Conservation (phyloP, 2,113 vertebrate species). For the Dasyurus viverrinus region DNA sequence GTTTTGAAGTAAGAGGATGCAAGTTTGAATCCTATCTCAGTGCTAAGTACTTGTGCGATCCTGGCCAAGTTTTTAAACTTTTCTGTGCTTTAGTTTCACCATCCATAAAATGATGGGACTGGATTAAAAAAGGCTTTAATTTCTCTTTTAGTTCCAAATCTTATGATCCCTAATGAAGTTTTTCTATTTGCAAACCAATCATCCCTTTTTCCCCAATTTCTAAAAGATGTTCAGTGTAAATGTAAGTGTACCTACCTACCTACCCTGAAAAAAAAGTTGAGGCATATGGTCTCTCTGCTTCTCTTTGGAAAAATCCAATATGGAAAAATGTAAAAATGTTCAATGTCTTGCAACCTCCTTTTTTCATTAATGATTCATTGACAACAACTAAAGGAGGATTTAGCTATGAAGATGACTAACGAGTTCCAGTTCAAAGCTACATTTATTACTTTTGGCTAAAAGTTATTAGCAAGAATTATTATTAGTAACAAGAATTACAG, state of each 20-base stretch:
- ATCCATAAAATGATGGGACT: not conserved
- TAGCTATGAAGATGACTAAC: not conserved
- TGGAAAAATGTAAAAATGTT: not conserved
- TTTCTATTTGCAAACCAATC: not conserved
- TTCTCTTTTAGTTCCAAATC: not conserved
- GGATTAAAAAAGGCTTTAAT: not conserved
- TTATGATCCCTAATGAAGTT: not conserved
- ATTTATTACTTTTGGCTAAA: not conserved
- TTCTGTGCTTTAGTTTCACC: not conserved
- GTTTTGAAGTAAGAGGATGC: not conserved
- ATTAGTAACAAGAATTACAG: not conserved
- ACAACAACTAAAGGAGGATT: not conserved
- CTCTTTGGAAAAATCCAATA: slow-evolving; percentile 4
- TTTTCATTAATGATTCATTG: not conserved
- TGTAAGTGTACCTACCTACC: not conserved
- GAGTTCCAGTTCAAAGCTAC: not conserved
- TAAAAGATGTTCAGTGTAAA: not conserved
- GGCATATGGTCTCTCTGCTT: not conserved
- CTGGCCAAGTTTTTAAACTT: not conserved
- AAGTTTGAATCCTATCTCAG: not conserved
- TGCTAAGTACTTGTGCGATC: not conserved
- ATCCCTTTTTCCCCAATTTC: too few species aligned
- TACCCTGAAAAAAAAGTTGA: not conserved
- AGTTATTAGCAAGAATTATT: not conserved
- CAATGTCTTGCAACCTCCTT: not conserved